phyloP scores from a whole-genome alignment of 2,888 invertebrate genomes.

The Hemicrepidius hirtus region DNA sequence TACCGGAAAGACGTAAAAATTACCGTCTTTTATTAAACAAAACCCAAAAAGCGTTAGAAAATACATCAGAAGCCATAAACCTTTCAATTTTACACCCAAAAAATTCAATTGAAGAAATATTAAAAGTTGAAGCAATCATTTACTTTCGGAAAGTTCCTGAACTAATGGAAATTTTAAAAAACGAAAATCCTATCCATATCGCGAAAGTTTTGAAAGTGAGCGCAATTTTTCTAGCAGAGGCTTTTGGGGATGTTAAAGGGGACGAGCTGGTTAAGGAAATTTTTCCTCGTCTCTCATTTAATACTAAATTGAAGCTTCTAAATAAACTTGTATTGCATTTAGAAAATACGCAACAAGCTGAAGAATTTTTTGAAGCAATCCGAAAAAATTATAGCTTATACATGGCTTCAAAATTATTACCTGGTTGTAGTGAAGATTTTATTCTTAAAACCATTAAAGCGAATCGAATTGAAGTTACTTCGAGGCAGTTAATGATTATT shows the following conservation, averaged over 20 bases:
- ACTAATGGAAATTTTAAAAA: slow-evolving; percentile 42
- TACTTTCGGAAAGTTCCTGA: slow-evolving; percentile 31
- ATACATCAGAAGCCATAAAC: slow-evolving; percentile 4
- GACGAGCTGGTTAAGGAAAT: slow-evolving; percentile 24
- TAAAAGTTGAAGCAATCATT: slow-evolving; percentile 45
- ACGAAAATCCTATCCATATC: slow-evolving; percentile 39
- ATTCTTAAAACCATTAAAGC: slow-evolving; percentile 14
- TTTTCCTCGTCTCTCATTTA: slow-evolving; percentile 38
- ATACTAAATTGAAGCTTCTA: slow-evolving; percentile 36
- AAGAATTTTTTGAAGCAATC: slow-evolving; percentile 32
- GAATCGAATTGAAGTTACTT: slow-evolving; percentile 12
- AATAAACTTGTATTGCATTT: slow-evolving; percentile 33
- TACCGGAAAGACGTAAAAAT: slow-evolving; percentile 41
- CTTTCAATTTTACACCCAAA: slow-evolving; percentile 33
- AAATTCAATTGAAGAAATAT: slow-evolving; percentile 46
- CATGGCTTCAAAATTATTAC: slow-evolving; percentile 33
- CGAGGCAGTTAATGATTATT: slow-evolving; percentile 33
- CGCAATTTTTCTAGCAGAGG: slow-evolving; percentile 30
- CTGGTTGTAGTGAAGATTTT: slow-evolving; percentile 29
- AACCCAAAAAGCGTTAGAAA: not conserved
- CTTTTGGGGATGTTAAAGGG: slow-evolving; percentile 23
- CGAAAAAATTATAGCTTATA: slow-evolving; percentile 31
- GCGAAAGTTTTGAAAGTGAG: slow-evolving; percentile 43
- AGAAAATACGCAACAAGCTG: slow-evolving; percentile 15
- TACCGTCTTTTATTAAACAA: slow-evolving; percentile 37